These are phyloP conservation scores for Rhadinocentrus ornatus DNA, from an alignment of 2,797 vertebrate species.

Conservation along the genomic window DNA sequence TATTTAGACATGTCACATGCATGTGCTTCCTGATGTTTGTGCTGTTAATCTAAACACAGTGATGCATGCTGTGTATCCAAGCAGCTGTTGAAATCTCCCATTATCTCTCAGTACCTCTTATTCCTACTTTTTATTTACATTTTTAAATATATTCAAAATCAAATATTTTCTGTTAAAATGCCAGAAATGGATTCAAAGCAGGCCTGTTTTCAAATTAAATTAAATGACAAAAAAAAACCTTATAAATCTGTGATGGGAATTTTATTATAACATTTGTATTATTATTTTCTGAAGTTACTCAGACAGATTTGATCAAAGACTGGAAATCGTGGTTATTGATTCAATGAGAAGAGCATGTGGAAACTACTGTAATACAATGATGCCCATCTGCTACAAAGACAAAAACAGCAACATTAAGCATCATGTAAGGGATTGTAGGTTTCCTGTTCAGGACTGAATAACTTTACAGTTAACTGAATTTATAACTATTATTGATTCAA, in stretches of 20 bases:
- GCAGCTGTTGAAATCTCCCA: background rate
- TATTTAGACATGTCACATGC: constrained; percentile 41
- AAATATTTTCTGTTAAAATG: background rate
- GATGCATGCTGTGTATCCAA: background rate
- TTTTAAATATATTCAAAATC: background rate
- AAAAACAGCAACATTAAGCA: background rate
- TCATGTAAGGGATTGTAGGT: background rate
- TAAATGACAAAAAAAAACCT: too few species aligned
- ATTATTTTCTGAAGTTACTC: too few species aligned
- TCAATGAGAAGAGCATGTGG: background rate
- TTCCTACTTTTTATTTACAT: background rate
- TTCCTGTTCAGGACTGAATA: background rate
- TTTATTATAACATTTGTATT: too few species aligned
- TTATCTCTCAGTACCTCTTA: background rate
- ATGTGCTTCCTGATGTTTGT: background rate
- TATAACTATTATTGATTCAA: constrained; percentile 2
- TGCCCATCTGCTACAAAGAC: too few species aligned
- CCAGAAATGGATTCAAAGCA: background rate
- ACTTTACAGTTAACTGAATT: background rate
- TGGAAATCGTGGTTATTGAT: background rate
- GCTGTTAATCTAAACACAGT: background rate
- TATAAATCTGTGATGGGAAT: too few species aligned
- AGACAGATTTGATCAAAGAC: too few species aligned
- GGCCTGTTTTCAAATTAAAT: background rate
- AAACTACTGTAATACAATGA: background rate